Evolutionary conservation across 2,797 vertebrate genomes (phyloP), one percentile per base, ranked within the genome.

Genomic region (Alfaro cultratus): DNA sequence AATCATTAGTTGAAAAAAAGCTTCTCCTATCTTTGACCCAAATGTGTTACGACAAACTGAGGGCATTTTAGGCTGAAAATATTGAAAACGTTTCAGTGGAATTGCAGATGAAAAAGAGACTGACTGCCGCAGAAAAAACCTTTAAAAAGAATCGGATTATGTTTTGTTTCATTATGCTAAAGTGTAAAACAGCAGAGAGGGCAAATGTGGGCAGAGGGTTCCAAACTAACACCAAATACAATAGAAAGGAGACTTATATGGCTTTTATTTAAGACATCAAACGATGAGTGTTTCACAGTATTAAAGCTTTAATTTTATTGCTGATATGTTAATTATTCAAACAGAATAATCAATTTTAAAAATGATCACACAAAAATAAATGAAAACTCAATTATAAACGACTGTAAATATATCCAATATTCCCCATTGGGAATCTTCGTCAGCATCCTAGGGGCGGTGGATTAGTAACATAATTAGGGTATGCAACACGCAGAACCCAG

Each of bases 141-240:
- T 76, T 72, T 87, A 77, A 68, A 74, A 51, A 86, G 79, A 76
- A 55, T 77, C 70, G 79, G n/a, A 85, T 80, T 62, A 83, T 83
- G 39, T 80, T 92, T 91, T 77, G 55, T 87, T 82, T 88, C 72
- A 86, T 92, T 90, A 85, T 72, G 91, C 86, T 84, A 77, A 80
- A 91, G 76, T 81, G 73, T 75, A 85, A 83, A 86, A 72, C 55
- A 75, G 74, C 72, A 80, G 74, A 88, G 70, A 74, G 88, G 82
- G 67, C 57, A 67, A 78, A 80, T 68, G 83, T 49, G 1, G 23
- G 45, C 31, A 29, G 51, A 31, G 49, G 51, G 41, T 51, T n/a
- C 9, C 49, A 46, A 68, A 74, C 81, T 67, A 68, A 79, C 84
- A 75, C 75, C 60, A 68, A 62, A 88, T 62, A 55, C 76, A 79